Evolutionary conservation across 2,797 vertebrate genomes (phyloP).

Genomic region (Crocodylus rhombifer): DNA sequence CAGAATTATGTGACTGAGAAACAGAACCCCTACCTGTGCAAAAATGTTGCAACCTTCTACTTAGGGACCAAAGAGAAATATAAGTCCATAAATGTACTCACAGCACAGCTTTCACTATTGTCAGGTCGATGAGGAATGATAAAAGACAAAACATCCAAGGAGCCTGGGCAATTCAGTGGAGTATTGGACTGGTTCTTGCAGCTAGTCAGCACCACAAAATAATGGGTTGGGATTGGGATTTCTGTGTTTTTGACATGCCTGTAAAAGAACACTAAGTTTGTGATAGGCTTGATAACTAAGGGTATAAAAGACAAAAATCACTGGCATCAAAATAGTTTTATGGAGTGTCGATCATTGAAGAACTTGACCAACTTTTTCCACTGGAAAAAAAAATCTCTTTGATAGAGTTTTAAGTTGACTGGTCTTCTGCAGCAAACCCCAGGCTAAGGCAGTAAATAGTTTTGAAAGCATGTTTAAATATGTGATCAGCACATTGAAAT

Average conservation of each 20-base stretch:
- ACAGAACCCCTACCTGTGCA: too few relatives aligned
- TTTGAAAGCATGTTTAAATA: not conserved
- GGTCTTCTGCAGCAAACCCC: not conserved
- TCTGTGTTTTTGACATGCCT: constrained; percentile 71
- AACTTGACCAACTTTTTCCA: not conserved
- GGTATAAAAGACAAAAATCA: not conserved
- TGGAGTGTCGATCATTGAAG: not conserved
- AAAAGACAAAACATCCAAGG: constrained; percentile 84
- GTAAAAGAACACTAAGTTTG: constrained; percentile 46
- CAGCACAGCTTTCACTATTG: constrained; percentile 89
- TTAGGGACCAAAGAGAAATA: too few relatives aligned
- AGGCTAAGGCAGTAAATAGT: not conserved
- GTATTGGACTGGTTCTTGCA: constrained; percentile 81
- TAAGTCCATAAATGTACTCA: constrained; percentile 80
- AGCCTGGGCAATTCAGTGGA: constrained; percentile 80
- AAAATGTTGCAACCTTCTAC: too few relatives aligned
- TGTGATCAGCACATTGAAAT: not conserved
- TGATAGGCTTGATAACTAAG: not conserved
- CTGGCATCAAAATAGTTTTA: not conserved
- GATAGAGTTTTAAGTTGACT: not conserved
- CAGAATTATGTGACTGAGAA: too few relatives aligned
- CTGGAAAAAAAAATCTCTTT: not conserved
- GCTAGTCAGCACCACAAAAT: constrained; percentile 92
- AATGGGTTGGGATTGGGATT: constrained; percentile 90
- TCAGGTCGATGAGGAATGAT: constrained; percentile 92